Conservation (phyloP, 1,140 invertebrate genomes). For the Apis cerana region DNA sequence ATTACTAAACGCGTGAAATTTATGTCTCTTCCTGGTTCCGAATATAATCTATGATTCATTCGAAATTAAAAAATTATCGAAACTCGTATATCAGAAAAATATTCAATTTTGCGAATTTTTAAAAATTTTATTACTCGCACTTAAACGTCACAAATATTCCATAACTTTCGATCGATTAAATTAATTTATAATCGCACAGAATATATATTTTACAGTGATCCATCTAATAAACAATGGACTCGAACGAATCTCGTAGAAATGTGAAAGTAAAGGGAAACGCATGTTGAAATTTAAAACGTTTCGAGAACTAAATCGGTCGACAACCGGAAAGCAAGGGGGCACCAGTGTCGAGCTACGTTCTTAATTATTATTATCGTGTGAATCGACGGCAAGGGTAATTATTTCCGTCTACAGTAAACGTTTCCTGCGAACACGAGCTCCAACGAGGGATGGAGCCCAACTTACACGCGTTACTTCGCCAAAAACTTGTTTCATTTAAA, state of each 20-base stretch:
- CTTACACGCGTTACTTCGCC: constrained; percentile 62
- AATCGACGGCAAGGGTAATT: constrained; percentile 73
- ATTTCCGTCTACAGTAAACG: constrained; percentile 75
- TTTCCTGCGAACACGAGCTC: constrained; percentile 61
- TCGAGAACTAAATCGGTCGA: too few relatives aligned
- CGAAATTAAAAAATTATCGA: neutral
- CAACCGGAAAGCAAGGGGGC: neutral
- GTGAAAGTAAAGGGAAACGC: neutral
- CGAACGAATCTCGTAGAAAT: too few relatives aligned
- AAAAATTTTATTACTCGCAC: too few relatives aligned
- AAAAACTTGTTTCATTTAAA: constrained; percentile 77
- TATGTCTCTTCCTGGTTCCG: neutral
- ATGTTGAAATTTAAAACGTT: neutral
- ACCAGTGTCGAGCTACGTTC: constrained; percentile 55
- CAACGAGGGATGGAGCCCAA: constrained; percentile 45
- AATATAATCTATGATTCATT: neutral
- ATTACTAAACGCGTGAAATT: neutral
- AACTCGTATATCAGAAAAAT: too few relatives aligned
- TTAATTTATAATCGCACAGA: too few relatives aligned
- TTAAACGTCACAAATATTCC: too few relatives aligned
- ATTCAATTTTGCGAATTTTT: too few relatives aligned
- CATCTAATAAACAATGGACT: too few relatives aligned
- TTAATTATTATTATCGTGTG: constrained; percentile 80
- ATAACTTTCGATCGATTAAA: too few relatives aligned
- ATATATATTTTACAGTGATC: too few relatives aligned